Evolutionary conservation across 2,797 vertebrate species (phyloP).

Genomic region (Hypotaenidia okinawae): DNA sequence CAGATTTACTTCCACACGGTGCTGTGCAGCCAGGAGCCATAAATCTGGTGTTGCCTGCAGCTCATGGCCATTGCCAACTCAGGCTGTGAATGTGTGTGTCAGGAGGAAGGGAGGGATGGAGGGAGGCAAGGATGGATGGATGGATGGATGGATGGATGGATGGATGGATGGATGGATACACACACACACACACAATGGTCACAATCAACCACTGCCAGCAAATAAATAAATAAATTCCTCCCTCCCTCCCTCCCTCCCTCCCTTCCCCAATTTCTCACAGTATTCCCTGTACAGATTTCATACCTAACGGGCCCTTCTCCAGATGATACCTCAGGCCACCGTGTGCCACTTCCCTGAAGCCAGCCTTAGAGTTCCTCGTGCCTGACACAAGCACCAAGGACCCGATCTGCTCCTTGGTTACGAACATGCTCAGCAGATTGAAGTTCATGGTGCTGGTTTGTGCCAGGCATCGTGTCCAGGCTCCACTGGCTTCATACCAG

Average conservation of each 20-base stretch:
- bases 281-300: not conserved
- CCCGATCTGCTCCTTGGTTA: rapidly evolving
- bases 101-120: not conserved
- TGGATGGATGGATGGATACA: not conserved
- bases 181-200: not conserved
- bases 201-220: not conserved
- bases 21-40: not conserved
- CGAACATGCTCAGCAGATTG: rapidly evolving
- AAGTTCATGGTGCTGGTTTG: rapidly evolving
- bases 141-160: not conserved
- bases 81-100: not conserved
- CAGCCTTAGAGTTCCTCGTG: not conserved
- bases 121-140: not conserved
- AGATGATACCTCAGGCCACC: not conserved
- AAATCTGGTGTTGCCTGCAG: not conserved
- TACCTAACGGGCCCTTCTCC: not conserved
- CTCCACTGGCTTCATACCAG: not conserved
- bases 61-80: not conserved
- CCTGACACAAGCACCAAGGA: rapidly evolving
- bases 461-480: rapidly evolving
- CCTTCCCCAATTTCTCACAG: not conserved
- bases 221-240: too few relatives aligned
- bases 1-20: not conserved
- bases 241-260: too few relatives aligned
- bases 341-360: not conserved